Base-by-base conservation (phyloP, 1,140 invertebrate genomes). In the Halictus rubicundus region DNA sequence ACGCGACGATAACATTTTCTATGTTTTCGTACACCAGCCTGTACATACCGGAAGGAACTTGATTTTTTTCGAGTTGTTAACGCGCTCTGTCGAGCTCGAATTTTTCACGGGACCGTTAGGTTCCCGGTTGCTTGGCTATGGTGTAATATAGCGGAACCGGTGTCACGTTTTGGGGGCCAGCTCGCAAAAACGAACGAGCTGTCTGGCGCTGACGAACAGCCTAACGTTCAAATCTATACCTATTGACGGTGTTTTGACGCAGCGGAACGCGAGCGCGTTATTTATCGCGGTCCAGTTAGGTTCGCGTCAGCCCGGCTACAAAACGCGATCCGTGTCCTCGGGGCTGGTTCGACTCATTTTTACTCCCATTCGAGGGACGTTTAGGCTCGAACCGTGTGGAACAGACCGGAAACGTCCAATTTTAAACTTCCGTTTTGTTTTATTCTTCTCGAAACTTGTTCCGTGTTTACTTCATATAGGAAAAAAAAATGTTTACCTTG, bases 201-300 rank as follows among this genome's bases (percentile, higher is more conserved):
- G 63, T 65, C 63, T n/a, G 2, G 0, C 39, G n/a, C 21, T 65
- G 63, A 65, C 39, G 37, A 65, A 65, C 63, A 65, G 63, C 63
- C 63, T 65, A 65, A 65, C 63, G 23, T 65, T 65, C 42, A 65
- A 65, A 65, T 65, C 63, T 65, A 42, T 65, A 65, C 63, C 39
- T 42, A 65, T 65, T 65, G 63, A 65, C 37, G 63, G 37, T 23
- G 37, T 65, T 65, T 65, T 39, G 63, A 65, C 63, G 63, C 32
- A 21, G 9, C 0, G 21, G 9, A n/a, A 65, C 39, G 60, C 63
- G 63, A 46, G 21, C n/a, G 39, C 39, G 63, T 42, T 37, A 42
- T 65, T 65, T 37, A 65, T 65, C 63, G 63, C 63, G 60, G 16
- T 5, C 25, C 19, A 6, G 63, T 37, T 5, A 8, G 37, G 19